Percentiles rank a stretch among this genome's conserved stretches.
Evolutionary conservation across 2,888 invertebrate genomes (phyloP).

Genomic region (Endotricha flammealis): DNA sequence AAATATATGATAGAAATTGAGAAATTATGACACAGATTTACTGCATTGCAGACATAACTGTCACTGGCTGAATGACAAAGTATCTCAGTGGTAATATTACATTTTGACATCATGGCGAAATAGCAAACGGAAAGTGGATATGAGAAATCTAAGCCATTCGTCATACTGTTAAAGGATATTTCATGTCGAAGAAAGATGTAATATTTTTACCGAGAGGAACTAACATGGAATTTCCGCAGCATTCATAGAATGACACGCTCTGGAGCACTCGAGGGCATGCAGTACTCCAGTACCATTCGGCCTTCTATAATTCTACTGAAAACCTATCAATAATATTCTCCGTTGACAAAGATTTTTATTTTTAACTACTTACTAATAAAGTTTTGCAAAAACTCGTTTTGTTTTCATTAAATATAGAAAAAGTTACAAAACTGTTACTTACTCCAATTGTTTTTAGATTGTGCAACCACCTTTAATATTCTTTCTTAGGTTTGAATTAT

Average conservation of each 20-base stretch:
- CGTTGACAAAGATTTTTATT: too few relatives aligned
- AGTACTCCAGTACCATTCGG: too few relatives aligned
- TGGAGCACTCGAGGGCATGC: background rate
- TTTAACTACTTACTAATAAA: too few relatives aligned
- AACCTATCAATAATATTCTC: too few relatives aligned
- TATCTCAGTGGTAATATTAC: background rate
- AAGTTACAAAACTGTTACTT: background rate
- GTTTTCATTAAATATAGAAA: too few relatives aligned
- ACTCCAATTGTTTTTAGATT: background rate
- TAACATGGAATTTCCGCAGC: background rate
- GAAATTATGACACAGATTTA: background rate
- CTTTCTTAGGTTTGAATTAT: background rate
- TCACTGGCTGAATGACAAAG: background rate
- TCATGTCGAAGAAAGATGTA: background rate
- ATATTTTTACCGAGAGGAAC: background rate
- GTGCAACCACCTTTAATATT: conserved; percentile 2
- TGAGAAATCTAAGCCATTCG: background rate
- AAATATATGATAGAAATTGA: too few relatives aligned
- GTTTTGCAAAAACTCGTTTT: too few relatives aligned
- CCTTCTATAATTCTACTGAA: too few relatives aligned
- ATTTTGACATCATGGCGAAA: background rate
- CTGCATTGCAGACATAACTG: background rate
- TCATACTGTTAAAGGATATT: background rate
- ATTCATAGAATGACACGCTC: background rate
- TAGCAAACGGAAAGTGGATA: background rate